A percentile compares a stretch with the other conserved stretches of the same genome.
Conservation (phyloP, 2,113 vertebrate species). For the Cranoglanis bouderius region DNA sequence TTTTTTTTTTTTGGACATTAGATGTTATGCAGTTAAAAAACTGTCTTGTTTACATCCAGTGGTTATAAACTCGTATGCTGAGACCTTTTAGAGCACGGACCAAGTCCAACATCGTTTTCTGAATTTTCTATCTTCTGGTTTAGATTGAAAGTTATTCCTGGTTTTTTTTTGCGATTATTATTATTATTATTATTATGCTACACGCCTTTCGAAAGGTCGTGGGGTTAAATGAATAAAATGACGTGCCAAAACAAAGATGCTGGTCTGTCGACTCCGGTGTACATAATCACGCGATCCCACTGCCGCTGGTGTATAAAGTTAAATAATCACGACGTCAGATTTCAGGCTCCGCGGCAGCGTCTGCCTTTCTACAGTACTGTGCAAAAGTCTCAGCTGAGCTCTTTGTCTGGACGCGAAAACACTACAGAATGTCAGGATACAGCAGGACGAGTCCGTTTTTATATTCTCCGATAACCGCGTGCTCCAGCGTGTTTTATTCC, state of each 20-base stretch:
- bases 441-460: neutral
- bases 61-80: constrained; percentile 28
- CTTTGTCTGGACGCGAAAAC: neutral
- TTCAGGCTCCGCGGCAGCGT: neutral
- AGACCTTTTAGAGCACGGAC: constrained; percentile 47
- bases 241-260: constrained; percentile 63
- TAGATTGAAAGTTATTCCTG: constrained; percentile 1
- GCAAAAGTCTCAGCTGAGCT: constrained; percentile 16
- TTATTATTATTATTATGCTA: neutral
- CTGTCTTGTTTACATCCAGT: constrained; percentile 54
- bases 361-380: neutral
- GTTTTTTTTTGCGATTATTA: constrained; percentile 46
- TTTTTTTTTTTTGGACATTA: constrained; percentile 57
- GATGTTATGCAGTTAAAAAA: constrained; percentile 60
- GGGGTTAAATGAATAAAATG: constrained; percentile 7
- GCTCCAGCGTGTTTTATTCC: neutral
- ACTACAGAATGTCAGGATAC: neutral
- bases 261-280: constrained; percentile 27
- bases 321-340: neutral
- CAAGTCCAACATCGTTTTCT: constrained; percentile 51
- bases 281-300: constrained; percentile 5
- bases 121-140: neutral
- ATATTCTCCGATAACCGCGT: neutral
- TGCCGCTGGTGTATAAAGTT: constrained; percentile 13
- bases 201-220: neutral